Percentiles rank a stretch among this genome's conserved stretches.
Evolutionary conservation across 2,113 vertebrate species (phyloP).

Genomic region (Arenaria interpres): DNA sequence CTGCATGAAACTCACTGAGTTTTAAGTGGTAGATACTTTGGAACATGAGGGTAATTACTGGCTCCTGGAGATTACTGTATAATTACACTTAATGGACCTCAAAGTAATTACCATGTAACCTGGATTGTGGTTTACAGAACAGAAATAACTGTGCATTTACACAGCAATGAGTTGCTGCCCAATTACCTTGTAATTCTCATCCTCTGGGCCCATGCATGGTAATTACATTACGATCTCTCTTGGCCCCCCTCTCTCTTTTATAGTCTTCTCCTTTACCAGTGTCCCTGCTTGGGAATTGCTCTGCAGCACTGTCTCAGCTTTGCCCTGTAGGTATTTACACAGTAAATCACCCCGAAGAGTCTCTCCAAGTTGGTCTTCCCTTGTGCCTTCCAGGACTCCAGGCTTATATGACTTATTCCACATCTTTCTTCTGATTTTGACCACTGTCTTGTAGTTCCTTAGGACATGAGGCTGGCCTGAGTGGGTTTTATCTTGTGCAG

Average conservation of each 20-base stretch:
- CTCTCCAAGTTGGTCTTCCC: not conserved
- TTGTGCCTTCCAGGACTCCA: not conserved
- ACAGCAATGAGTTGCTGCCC: constrained; percentile 44
- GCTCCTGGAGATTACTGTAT: constrained; percentile 57
- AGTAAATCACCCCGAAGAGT: not conserved
- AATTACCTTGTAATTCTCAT: constrained; percentile 53
- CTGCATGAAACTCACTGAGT: not conserved
- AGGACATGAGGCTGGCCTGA: not conserved
- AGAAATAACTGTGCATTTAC: constrained; percentile 63
- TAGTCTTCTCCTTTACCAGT: not conserved
- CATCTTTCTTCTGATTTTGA: not conserved
- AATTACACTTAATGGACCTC: constrained; percentile 72
- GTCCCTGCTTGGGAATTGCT: not conserved
- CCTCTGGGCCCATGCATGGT: not conserved
- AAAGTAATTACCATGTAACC: constrained; percentile 63
- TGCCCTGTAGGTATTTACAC: not conserved
- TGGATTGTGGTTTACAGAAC: constrained; percentile 52
- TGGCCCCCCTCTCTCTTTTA: not conserved
- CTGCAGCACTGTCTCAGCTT: not conserved
- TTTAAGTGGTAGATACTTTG: constrained; percentile 59
- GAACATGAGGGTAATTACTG: constrained; percentile 65
- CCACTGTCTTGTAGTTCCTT: not conserved
- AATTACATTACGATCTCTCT: not conserved
- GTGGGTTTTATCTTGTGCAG: not conserved
- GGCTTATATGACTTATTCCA: not conserved